These are phyloP conservation scores for Guaruba guarouba DNA, from an alignment of 2,113 vertebrate genomes.

Conservation along the genomic window DNA sequence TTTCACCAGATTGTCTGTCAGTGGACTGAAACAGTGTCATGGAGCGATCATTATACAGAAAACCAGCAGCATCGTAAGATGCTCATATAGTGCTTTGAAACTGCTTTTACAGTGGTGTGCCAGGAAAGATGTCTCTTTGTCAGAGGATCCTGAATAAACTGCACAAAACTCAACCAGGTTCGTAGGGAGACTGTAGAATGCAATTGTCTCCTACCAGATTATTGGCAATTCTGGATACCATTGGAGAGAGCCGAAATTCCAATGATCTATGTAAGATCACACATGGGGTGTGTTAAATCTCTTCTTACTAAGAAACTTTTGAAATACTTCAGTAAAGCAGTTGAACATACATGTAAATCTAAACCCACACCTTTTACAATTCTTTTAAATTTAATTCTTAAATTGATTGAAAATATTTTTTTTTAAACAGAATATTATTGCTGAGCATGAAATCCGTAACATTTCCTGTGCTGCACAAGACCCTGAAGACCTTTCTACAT, in stretches of 20 bases:
- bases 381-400: not conserved
- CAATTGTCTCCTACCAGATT: not conserved
- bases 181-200: not conserved
- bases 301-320: not conserved
- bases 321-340: not conserved
- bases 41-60: not conserved
- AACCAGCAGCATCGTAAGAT: not conserved
- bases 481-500: conserved; percentile 97
- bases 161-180: not conserved
- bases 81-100: not conserved
- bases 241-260: not conserved
- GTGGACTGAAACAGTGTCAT: not conserved
- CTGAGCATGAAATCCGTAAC: conserved; percentile 98
- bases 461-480: conserved; percentile 99
- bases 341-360: not conserved
- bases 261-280: not conserved
- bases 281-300: not conserved
- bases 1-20: not conserved
- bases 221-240: not conserved
- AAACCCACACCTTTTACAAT: not conserved
- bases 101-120: not conserved
- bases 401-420: not conserved
- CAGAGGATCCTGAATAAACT: not conserved
- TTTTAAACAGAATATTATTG: conserved; percentile 89
- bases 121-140: not conserved